Evolutionary conservation across 1,140 invertebrate species (phyloP).

Genomic region (Whitmania pigra): DNA sequence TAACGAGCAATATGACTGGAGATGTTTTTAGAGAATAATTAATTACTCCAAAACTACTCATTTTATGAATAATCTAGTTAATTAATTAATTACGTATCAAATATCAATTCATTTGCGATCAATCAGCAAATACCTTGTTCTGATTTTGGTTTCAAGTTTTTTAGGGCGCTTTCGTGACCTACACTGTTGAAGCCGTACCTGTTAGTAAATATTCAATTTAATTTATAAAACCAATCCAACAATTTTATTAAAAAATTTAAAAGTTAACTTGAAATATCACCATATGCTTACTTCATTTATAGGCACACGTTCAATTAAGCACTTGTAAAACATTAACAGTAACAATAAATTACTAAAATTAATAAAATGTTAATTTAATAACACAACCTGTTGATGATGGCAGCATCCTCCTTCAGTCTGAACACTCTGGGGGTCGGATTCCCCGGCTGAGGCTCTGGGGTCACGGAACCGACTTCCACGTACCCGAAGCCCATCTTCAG

Average conservation of each 20-base stretch:
- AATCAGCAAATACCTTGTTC: conserved; percentile 11
- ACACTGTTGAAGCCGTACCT: conserved; percentile 88
- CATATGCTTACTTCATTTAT: neutral
- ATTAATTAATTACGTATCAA: neutral
- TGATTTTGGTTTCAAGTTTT: conserved; percentile 29
- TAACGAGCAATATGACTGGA: neutral
- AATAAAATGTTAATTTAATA: conserved; percentile 15
- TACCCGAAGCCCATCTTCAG: conserved; percentile 80
- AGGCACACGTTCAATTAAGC: neutral
- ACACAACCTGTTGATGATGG: conserved; percentile 71
- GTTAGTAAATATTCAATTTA: conserved; percentile 13
- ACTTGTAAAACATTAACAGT: neutral
- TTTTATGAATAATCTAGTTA: too few relatives aligned
- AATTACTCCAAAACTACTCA: too few relatives aligned
- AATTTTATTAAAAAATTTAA: neutral
- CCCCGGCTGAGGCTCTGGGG: conserved; percentile 76
- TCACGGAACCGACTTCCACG: conserved; percentile 90
- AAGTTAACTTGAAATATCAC: neutral
- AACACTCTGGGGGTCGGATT: conserved; percentile 86
- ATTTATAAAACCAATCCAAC: neutral
- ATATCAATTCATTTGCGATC: neutral
- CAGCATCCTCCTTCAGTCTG: conserved; percentile 65
- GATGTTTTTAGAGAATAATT: neutral
- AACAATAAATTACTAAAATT: neutral
- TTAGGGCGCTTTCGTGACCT: conserved; percentile 55